Conservation (phyloP, 2,888 invertebrate genomes). For the Eretmocerus hayati region DNA sequence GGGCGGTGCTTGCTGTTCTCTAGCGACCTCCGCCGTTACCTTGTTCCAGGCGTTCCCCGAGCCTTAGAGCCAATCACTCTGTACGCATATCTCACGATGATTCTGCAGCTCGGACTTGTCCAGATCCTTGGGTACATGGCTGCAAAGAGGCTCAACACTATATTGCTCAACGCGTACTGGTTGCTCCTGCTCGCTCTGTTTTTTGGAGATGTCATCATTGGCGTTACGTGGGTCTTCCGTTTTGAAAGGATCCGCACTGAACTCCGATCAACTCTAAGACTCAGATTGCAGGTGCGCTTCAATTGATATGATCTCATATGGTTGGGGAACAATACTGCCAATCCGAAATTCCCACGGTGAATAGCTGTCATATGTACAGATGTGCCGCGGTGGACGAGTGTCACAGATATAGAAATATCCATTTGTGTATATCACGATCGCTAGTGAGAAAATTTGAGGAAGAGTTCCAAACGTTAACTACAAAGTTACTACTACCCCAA, state of each 20-base stretch:
- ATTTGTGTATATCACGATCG: no score
- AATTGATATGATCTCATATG: no score
- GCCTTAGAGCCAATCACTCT: constrained; percentile 76
- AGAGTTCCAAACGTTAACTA: no score
- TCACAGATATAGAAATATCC: no score
- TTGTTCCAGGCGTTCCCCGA: constrained; percentile 64
- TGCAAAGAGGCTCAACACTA: constrained; percentile 71
- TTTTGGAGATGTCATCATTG: constrained; percentile 76
- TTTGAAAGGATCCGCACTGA: constrained; percentile 70
- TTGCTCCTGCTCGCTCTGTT: constrained; percentile 68
- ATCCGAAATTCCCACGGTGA: no score
- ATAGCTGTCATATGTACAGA: no score
- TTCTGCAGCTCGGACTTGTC: constrained; percentile 62
- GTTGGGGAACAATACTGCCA: no score
- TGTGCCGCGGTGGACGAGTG: no score
- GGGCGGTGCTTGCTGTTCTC: constrained; percentile 57
- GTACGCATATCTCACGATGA: constrained; percentile 76
- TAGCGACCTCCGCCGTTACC: constrained; percentile 63
- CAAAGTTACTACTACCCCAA: no score
- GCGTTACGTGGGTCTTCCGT: constrained; percentile 78
- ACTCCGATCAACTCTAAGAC: constrained; percentile 61
- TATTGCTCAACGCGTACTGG: constrained; percentile 79
- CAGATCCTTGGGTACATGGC: constrained; percentile 77
- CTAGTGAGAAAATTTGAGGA: no score
- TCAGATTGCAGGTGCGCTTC: constrained; percentile 47